Percentiles rank a stretch among this genome's conserved stretches.
These are phyloP conservation scores for Tupaia chinensis DNA, from an alignment of 2,113 vertebrate genomes.

Conservation along the genomic window DNA sequence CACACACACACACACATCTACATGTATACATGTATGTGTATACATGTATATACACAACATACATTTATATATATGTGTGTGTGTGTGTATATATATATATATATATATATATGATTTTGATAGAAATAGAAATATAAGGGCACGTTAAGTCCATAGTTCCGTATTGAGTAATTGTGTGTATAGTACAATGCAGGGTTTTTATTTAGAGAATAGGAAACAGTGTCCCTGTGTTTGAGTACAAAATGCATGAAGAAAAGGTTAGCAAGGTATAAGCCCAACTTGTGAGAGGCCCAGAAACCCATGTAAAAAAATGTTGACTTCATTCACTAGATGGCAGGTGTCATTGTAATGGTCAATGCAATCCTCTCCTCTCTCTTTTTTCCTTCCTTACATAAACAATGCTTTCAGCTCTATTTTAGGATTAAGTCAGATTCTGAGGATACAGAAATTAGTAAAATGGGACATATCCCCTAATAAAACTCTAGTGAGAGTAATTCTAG, in stretches of 20 bases:
- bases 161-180: neutral
- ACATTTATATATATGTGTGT: too few relatives aligned
- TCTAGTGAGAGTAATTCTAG: neutral
- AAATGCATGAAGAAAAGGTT: neutral
- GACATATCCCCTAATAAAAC: neutral
- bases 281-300: neutral
- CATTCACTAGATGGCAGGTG: neutral
- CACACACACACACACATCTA: too few relatives aligned
- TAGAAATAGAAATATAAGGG: neutral
- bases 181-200: neutral
- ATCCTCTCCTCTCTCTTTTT: neutral
- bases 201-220: neutral
- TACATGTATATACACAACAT: too few relatives aligned
- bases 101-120: neutral
- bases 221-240: neutral
- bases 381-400: neutral
- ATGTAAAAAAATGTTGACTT: neutral
- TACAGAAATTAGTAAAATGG: neutral
- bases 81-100: too few relatives aligned
- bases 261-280: neutral
- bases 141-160: neutral
- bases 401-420: neutral
- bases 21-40: too few relatives aligned
- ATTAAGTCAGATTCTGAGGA: neutral
- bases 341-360: neutral